Evolutionary conservation across 2,113 vertebrate genomes (phyloP).

Genomic region (Thalassoma bifasciatum): DNA sequence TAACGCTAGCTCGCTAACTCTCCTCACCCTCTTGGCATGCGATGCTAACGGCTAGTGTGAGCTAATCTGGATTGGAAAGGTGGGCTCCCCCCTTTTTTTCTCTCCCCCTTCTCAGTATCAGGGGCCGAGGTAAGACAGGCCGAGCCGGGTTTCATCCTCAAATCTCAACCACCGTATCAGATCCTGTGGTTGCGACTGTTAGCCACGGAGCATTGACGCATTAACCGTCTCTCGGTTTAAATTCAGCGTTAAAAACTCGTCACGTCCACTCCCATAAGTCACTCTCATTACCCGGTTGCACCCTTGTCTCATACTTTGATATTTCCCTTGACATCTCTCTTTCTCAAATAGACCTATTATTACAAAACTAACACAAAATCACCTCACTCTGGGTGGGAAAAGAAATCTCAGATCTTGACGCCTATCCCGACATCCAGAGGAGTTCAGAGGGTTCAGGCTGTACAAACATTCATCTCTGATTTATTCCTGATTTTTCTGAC

Average conservation of each 20-base stretch:
- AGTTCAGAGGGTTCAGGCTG: neutral
- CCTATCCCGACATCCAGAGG: neutral
- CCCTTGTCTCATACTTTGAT: neutral
- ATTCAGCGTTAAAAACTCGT: neutral
- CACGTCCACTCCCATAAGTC: neutral
- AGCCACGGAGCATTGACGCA: conserved; percentile 53
- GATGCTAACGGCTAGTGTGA: conserved; percentile 66
- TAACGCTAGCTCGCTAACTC: conserved; percentile 60
- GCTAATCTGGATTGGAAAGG: conserved; percentile 52
- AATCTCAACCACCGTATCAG: neutral
- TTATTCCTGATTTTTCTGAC: neutral
- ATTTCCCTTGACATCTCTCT: neutral
- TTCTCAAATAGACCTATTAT: neutral
- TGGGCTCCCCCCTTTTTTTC: conserved; percentile 15
- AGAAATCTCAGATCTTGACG: accelerated
- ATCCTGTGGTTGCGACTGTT: neutral
- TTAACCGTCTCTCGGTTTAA: conserved; percentile 40
- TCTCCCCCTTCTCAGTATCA: neutral
- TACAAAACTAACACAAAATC: neutral
- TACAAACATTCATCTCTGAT: neutral
- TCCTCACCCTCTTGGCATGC: conserved; percentile 48
- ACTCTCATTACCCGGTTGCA: neutral
- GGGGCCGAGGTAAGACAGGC: conserved; percentile 31
- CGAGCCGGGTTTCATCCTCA: conserved; percentile 18
- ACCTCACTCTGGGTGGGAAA: neutral